Evolutionary conservation across 37 sponge, comb jelly and placozoan genomes (phyloP).

Genomic region (Geodia barretti): DNA sequence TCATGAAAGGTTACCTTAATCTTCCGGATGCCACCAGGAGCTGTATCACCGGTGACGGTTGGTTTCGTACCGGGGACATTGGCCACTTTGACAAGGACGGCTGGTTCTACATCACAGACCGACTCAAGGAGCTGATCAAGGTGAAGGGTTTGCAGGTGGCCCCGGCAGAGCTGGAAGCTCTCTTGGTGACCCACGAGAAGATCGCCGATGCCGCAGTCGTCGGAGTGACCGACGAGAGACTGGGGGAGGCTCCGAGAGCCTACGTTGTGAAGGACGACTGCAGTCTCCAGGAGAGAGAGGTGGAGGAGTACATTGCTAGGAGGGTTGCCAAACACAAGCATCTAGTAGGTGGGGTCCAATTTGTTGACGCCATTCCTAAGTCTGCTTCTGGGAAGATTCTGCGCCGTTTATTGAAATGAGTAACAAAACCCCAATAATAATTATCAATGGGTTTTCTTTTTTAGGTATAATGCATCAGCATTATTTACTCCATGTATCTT

Average conservation of each 20-base stretch:
- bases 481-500: too few species aligned
- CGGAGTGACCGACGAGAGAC: slow-evolving; percentile 79
- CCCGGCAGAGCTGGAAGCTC: slow-evolving; percentile 91
- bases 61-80: slow-evolving; percentile 87
- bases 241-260: slow-evolving; percentile 87
- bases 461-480: too few species aligned
- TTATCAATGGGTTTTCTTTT: too few species aligned
- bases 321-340: slow-evolving; percentile 78
- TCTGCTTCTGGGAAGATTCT: slow-evolving; percentile 89
- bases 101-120: slow-evolving; percentile 84
- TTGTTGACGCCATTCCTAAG: slow-evolving; percentile 82
- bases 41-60: slow-evolving; percentile 72
- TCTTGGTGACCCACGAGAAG: slow-evolving; percentile 72
- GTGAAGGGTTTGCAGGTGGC: slow-evolving; percentile 92
- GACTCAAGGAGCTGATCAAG: slow-evolving; percentile 94
- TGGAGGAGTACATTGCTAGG: slow-evolving; percentile 45
- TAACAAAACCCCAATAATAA: too few species aligned
- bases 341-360: slow-evolving; percentile 73
- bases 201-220: slow-evolving; percentile 88
- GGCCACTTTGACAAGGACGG: slow-evolving; percentile 82
- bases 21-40: slow-evolving; percentile 63
- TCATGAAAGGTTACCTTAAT: slow-evolving; percentile 92
- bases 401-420: slow-evolving; percentile 50
- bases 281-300: slow-evolving; percentile 57
- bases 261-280: slow-evolving; percentile 79